Conservation (phyloP, 2,113 vertebrate genomes). For the Ctenomys sociabilis region DNA sequence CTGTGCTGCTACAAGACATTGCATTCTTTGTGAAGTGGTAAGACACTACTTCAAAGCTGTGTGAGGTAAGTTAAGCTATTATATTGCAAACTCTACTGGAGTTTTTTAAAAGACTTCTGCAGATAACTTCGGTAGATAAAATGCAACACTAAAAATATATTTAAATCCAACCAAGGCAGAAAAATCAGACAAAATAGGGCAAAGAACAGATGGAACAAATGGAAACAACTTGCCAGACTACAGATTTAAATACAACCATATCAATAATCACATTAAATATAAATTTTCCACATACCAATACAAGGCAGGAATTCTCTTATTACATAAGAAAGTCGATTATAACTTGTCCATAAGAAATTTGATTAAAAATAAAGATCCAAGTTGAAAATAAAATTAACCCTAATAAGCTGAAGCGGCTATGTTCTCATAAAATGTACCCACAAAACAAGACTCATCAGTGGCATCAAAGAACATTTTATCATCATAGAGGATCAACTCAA, state of each 20-base stretch:
- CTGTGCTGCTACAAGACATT: neutral
- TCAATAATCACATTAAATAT: conserved; percentile 23
- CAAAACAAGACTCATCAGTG: neutral
- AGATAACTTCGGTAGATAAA: conserved; percentile 2
- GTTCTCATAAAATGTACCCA: neutral
- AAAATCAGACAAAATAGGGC: neutral
- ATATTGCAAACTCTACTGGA: neutral
- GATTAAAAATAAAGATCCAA: neutral
- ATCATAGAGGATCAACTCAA: neutral
- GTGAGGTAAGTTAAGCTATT: neutral
- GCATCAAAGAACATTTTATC: neutral
- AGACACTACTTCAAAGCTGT: neutral
- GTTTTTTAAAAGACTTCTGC: neutral
- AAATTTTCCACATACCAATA: neutral
- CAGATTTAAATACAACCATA: neutral
- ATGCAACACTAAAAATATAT: neutral
- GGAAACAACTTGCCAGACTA: neutral
- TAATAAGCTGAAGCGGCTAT: neutral
- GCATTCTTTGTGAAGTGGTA: neutral
- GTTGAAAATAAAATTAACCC: neutral
- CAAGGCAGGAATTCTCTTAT: neutral
- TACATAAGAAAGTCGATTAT: neutral
- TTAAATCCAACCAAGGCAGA: neutral
- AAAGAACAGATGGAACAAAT: neutral
- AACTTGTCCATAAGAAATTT: neutral